Evolutionary conservation across 1,140 invertebrate species (phyloP), one percentile per base, ranked within the genome.

Genomic region (Gyrodactylus salaris): DNA sequence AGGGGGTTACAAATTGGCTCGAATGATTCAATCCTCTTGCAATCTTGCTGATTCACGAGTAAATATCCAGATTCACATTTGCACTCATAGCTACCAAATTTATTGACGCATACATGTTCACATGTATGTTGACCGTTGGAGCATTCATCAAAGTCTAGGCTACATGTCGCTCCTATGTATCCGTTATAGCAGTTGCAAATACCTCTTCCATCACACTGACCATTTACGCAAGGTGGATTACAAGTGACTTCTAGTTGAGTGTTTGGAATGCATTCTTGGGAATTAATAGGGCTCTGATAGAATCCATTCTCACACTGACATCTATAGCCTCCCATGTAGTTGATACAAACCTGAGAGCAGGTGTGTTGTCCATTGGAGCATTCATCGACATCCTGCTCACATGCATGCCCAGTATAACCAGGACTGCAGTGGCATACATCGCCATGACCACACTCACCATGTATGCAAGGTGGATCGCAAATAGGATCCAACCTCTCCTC

Each of bases 251-350:
- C 68, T 24, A 69, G 1, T 2, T 69, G 21, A 88, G 81, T 88
- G 91, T 27, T 87, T 82, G 78, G 88, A 91, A 74, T 86, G 86
- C 79, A 88, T 90, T 75, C 85, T 86, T 73, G 88, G 88, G 74
- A 86, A 84, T 76, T 87, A 86, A 78, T 91, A 90, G 24, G 87
- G 82, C 80, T 88, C 91, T 20, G 84, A 80, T 27, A 89, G 89
- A 68, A 87, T 85, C 1, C 86, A 81, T 26, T 75, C 77, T 71
- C 85, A 78, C 91, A 97, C 1, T 82, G 82, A 77, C 92, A 97
- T 68, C 84, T 85, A 78, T 90, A 96, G 2, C 86, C 86, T 20
- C 91, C 91, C 83, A 89, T 90, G 0, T 85, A 85, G 79, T 97
- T 97, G 26, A 85, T 85, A 76, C 79, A 80, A 0, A 76, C 25